A percentile compares a stretch with the other conserved stretches of the same genome.
These are phyloP conservation scores for Aphrocallistes beatrix DNA, from an alignment of 37 sponge, comb jelly and placozoan species.

Conservation along the genomic window DNA sequence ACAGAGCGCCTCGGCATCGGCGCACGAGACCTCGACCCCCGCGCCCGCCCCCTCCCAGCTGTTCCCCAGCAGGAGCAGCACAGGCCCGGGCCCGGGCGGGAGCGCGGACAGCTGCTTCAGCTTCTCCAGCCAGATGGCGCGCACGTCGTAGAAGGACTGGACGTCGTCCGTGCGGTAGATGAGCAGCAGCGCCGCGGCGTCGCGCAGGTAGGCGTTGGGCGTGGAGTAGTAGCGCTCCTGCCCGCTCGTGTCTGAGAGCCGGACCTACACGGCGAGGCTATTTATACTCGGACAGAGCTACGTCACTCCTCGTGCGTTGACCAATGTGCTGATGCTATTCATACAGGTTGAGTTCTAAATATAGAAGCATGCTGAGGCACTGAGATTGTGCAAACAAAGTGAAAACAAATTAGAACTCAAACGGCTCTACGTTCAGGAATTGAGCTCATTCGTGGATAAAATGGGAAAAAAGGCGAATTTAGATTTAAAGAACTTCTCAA, in stretches of 20 bases:
- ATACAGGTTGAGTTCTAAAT: no score
- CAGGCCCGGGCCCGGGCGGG: not conserved
- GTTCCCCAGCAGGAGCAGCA: not conserved
- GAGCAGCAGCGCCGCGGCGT: not conserved
- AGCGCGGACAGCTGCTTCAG: not conserved
- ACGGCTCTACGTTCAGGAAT: no score
- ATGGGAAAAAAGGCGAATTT: no score
- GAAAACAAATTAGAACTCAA: no score
- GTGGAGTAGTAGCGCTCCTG: not conserved
- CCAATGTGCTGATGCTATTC: no score
- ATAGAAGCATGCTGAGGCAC: no score
- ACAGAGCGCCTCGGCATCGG: not conserved
- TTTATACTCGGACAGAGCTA: no score
- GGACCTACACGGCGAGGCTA: no score
- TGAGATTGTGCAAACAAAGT: no score
- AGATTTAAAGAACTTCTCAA: no score
- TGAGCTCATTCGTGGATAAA: no score
- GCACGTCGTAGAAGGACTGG: not conserved
- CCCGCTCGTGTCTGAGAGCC: constrained; percentile 5
- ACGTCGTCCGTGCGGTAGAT: not conserved
- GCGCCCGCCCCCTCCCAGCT: not conserved
- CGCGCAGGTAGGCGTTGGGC: not conserved
- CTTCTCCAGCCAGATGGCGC: not conserved
- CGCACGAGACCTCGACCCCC: not conserved
- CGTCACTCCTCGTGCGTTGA: no score